Percentiles rank a stretch among this genome's conserved stretches.
Evolutionary conservation across 1,140 invertebrate genomes (phyloP).

Genomic region (Tetramorium alpestre): DNA sequence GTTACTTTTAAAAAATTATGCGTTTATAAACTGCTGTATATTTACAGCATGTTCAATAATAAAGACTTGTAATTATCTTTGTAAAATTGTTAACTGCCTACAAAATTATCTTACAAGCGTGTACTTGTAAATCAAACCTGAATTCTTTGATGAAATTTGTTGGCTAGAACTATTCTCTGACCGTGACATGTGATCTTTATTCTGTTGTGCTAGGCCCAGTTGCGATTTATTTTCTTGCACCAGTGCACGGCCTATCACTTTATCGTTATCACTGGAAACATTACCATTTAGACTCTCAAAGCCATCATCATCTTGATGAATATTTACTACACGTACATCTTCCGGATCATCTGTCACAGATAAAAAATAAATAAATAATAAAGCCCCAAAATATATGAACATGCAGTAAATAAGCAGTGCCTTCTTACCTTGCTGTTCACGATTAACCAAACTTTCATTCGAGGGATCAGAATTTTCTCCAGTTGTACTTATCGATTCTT

Average conservation of each 20-base stretch:
- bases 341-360: constrained; percentile 64
- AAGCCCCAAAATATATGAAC: neutral
- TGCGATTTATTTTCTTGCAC: constrained; percentile 46
- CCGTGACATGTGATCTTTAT: constrained; percentile 45
- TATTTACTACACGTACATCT: constrained; percentile 70
- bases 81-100: neutral
- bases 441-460: constrained; percentile 58
- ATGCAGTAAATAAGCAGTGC: neutral
- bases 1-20: neutral
- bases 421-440: constrained; percentile 58
- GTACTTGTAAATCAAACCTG: constrained; percentile 69
- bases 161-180: constrained; percentile 46
- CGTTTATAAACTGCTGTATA: neutral
- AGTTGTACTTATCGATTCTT: constrained; percentile 51
- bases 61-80: neutral
- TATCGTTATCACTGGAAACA: constrained; percentile 90
- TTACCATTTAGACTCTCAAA: constrained; percentile 95
- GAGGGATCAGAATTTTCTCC: constrained; percentile 45
- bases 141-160: constrained; percentile 55
- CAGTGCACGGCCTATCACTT: constrained; percentile 33
- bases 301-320: constrained; percentile 90
- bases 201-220: constrained; percentile 15
- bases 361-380: constrained; percentile 12
- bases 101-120: constrained; percentile 30
- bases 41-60: neutral